Evolutionary conservation across 2,888 invertebrate genomes (phyloP).

Genomic region (Tachina lurida): DNA sequence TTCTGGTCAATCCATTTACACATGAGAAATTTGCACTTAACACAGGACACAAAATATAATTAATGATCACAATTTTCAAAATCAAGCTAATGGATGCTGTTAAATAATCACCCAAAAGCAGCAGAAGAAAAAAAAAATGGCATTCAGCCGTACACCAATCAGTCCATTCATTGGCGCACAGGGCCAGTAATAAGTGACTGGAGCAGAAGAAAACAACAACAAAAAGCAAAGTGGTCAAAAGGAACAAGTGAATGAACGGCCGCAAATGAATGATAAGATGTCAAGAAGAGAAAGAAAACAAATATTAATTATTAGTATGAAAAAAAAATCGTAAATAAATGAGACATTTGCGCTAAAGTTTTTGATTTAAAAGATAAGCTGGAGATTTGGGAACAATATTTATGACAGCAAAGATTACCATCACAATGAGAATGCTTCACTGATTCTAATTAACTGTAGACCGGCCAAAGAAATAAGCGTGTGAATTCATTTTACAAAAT

Average conservation of each 20-base stretch:
- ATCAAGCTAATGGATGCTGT: conserved; percentile 71
- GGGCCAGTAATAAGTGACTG: conserved; percentile 33
- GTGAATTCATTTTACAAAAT: too few species aligned
- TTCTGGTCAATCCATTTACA: conserved; percentile 47
- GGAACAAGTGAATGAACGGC: conserved; percentile 62
- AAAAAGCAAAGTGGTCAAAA: conserved; percentile 45
- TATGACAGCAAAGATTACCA: not conserved
- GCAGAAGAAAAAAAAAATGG: not conserved
- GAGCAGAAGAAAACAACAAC: not conserved
- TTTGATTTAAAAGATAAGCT: not conserved
- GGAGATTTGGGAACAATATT: not conserved
- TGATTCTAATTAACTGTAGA: too few species aligned
- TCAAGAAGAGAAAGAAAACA: conserved; percentile 12
- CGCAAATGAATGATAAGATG: conserved; percentile 54
- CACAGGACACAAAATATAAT: conserved; percentile 70
- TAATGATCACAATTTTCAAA: conserved; percentile 71
- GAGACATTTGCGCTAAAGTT: conserved; percentile 42
- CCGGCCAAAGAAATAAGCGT: too few species aligned
- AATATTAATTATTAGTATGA: not conserved
- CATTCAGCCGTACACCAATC: conserved; percentile 50
- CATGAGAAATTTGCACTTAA: conserved; percentile 70
- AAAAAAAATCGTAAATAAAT: conserved; percentile 34
- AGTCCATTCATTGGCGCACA: conserved; percentile 4
- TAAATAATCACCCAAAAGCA: conserved; percentile 63
- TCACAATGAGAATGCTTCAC: not conserved